Conservation (phyloP, 2,888 invertebrate genomes). For the Erebia epiphron region DNA sequence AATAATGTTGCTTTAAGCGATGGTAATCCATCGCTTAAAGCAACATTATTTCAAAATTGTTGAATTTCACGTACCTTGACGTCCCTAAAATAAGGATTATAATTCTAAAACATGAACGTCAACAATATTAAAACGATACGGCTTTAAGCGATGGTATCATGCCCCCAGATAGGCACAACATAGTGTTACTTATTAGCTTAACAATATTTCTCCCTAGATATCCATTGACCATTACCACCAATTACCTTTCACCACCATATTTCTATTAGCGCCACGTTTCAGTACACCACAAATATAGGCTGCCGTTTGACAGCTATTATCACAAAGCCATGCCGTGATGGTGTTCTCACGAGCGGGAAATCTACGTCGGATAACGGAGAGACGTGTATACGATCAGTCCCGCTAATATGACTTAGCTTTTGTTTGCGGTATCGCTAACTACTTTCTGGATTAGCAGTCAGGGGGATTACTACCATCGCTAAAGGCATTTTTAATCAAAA, state of each 20-base stretch:
- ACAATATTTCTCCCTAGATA: slow-evolving; percentile 6
- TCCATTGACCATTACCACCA: slow-evolving; percentile 21
- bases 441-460: slow-evolving; percentile 3
- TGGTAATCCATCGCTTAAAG: too few species aligned
- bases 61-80: too few species aligned
- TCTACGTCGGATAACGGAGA: slow-evolving; percentile 40
- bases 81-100: too few species aligned
- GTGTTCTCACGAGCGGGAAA: slow-evolving; percentile 65
- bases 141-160: too few species aligned
- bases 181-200: not conserved
- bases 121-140: too few species aligned
- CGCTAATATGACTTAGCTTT: slow-evolving; percentile 27
- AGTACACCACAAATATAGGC: slow-evolving; percentile 49
- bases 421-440: slow-evolving; percentile 21
- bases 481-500: too few species aligned
- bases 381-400: slow-evolving; percentile 21
- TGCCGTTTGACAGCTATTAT: slow-evolving; percentile 67
- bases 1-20: too few species aligned
- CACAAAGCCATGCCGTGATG: slow-evolving; percentile 55
- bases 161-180: not conserved
- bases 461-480: too few species aligned
- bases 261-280: slow-evolving; percentile 17
- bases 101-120: too few species aligned
- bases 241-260: slow-evolving; percentile 4
- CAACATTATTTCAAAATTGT: too few species aligned